Percentiles rank a stretch among this genome's conserved stretches.
These are phyloP conservation scores for Amia ocellicauda DNA, from an alignment of 2,113 vertebrate species.

Conservation along the genomic window DNA sequence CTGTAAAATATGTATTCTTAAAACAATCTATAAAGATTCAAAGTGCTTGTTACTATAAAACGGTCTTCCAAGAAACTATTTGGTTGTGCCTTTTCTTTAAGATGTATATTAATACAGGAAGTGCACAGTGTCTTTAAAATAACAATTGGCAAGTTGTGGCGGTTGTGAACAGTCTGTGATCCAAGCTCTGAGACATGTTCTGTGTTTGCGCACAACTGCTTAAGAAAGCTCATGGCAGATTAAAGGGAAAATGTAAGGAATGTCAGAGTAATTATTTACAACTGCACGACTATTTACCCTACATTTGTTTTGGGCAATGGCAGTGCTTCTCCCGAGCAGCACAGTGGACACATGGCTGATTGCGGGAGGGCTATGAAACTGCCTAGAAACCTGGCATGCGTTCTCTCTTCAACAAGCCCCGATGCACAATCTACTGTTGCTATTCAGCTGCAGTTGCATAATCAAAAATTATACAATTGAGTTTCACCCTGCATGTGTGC, in stretches of 20 bases:
- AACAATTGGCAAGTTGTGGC: too few species aligned
- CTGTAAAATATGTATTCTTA: too few species aligned
- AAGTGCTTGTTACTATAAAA: too few species aligned
- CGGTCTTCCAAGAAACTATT: too few species aligned
- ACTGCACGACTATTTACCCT: neutral
- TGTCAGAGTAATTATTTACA: neutral
- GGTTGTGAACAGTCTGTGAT: too few species aligned
- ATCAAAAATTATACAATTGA: constrained; percentile 56
- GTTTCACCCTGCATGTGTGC: constrained; percentile 41
- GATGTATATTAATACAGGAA: too few species aligned
- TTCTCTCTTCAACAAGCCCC: constrained; percentile 24
- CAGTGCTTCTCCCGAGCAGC: neutral
- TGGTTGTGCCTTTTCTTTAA: too few species aligned
- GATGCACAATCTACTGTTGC: constrained; percentile 43
- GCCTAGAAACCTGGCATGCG: neutral
- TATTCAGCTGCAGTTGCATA: constrained; percentile 54
- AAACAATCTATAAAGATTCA: too few species aligned
- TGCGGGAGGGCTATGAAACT: constrained; percentile 3
- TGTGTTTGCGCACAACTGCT: too few species aligned
- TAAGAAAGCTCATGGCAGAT: too few species aligned
- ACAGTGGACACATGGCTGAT: neutral
- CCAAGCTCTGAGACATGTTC: too few species aligned
- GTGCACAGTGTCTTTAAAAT: too few species aligned
- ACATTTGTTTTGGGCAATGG: neutral
- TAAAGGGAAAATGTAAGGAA: constrained; percentile 1